phyloP scores from a whole-genome alignment of 2,888 invertebrate genomes.

The Dryobota labecula region DNA sequence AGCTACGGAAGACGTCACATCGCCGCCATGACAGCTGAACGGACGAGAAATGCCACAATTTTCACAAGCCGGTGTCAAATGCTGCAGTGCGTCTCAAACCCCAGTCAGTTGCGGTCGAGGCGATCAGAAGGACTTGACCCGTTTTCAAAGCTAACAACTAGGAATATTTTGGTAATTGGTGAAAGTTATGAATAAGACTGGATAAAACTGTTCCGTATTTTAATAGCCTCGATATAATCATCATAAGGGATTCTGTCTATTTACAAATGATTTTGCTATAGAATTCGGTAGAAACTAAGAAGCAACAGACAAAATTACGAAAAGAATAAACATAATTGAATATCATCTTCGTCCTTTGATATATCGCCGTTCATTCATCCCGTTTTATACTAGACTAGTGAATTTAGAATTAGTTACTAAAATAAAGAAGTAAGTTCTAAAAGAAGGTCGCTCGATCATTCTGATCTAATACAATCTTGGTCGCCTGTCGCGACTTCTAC shows the following conservation, averaged over 20 bases:
- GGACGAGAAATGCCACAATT: conserved; percentile 15
- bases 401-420: neutral
- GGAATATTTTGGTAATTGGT: neutral
- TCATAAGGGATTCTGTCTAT: neutral
- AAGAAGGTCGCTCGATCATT: conserved; percentile 3
- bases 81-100: conserved; percentile 31
- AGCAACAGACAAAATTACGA: neutral
- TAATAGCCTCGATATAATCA: neutral
- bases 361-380: neutral
- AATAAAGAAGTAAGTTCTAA: neutral
- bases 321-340: neutral
- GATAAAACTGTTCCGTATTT: neutral
- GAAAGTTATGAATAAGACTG: conserved; percentile 6
- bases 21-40: conserved; percentile 13
- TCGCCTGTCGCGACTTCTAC: neutral
- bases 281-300: neutral
- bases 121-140: conserved; percentile 28
- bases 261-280: neutral
- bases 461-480: neutral
- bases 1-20: conserved; percentile 6
- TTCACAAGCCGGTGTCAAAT: conserved; percentile 25
- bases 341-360: neutral
- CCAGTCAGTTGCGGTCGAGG: conserved; percentile 3
- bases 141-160: conserved; percentile 8
- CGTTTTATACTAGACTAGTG: neutral